Evolutionary conservation across 2,113 vertebrate genomes (phyloP).

Genomic region (Turnix velox): DNA sequence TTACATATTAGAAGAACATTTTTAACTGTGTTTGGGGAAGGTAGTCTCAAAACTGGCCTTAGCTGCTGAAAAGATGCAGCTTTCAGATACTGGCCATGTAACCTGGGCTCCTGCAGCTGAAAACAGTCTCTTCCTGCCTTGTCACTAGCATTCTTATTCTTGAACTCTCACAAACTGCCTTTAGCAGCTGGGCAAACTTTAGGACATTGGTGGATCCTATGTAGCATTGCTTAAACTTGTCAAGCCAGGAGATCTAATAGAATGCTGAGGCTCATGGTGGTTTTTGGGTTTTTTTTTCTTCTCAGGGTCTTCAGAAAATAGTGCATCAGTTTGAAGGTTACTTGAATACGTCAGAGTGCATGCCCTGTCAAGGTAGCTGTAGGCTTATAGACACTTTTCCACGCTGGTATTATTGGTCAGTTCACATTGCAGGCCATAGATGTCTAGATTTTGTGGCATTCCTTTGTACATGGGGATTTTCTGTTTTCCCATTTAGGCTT

Average conservation of each 20-base stretch:
- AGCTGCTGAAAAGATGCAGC: background rate
- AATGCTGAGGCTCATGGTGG: background rate
- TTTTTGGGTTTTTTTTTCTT: no score
- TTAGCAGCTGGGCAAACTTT: background rate
- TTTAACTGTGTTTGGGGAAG: background rate
- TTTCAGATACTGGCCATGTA: background rate
- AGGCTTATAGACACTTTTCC: background rate
- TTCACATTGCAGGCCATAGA: background rate
- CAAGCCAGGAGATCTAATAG: background rate
- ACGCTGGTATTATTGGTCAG: background rate
- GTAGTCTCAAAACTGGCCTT: background rate
- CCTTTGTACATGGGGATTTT: background rate
- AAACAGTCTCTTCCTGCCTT: background rate
- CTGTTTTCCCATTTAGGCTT: background rate
- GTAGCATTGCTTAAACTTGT: background rate
- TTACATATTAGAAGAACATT: background rate
- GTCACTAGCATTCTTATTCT: background rate
- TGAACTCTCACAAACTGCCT: background rate
- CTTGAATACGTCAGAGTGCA: background rate
- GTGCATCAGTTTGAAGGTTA: background rate
- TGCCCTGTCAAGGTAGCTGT: background rate
- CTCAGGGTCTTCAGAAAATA: background rate
- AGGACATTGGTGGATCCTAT: background rate
- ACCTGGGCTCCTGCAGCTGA: background rate
- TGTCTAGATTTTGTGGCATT: background rate